Evolutionary conservation across 2,888 invertebrate species (phyloP).

Genomic region (Nasonovia ribisnigri): DNA sequence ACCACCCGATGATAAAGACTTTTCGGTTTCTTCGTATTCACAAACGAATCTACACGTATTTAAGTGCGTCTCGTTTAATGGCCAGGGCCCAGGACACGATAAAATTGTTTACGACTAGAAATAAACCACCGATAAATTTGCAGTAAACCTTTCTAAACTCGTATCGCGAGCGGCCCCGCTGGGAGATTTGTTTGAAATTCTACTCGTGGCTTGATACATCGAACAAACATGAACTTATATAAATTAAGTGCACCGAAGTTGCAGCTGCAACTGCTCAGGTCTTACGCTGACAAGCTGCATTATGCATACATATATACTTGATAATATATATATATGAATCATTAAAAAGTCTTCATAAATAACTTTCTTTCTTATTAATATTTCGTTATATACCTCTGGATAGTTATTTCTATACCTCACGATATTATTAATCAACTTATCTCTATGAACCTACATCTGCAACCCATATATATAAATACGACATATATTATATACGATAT

Average conservation of each 20-base stretch:
- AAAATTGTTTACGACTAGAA: slow-evolving; percentile 38
- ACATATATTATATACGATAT: neutral
- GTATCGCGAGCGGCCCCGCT: neutral
- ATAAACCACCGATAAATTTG: slow-evolving; percentile 36
- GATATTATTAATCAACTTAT: neutral
- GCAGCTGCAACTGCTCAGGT: neutral
- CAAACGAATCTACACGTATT: slow-evolving; percentile 6
- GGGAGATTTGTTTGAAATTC: slow-evolving; percentile 31
- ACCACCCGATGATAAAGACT: neutral
- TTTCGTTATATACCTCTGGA: neutral
- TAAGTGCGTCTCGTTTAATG: neutral
- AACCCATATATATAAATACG: neutral
- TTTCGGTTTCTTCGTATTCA: neutral
- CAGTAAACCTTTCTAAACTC: slow-evolving; percentile 18
- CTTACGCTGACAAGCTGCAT: neutral
- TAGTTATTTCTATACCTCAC: neutral
- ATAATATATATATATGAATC: neutral
- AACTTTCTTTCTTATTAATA: neutral
- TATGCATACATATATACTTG: neutral
- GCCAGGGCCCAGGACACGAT: neutral
- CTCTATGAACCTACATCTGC: neutral
- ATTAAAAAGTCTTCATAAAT: neutral
- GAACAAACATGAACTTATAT: neutral
- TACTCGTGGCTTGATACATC: neutral
- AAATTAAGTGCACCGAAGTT: slow-evolving; percentile 13